These are phyloP conservation scores for Cyanoderma ruficeps DNA, from an alignment of 2,113 vertebrate species.

Conservation along the genomic window DNA sequence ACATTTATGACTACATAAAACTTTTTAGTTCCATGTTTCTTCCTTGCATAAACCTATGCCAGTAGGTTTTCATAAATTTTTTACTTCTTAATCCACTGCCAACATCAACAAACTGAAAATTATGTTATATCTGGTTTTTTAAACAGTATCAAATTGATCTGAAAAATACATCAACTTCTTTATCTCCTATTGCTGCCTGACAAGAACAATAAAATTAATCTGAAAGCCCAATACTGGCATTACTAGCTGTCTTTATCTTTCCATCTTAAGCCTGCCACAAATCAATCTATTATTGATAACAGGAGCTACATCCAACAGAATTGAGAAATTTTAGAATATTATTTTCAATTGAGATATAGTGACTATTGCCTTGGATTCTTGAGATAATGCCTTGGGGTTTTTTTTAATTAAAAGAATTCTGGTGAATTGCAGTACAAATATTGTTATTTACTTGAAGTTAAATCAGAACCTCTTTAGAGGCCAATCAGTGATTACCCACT, in stretches of 20 bases:
- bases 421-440: neutral
- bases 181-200: neutral
- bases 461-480: neutral
- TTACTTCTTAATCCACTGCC: neutral
- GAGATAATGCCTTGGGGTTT: neutral
- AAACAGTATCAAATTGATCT: neutral
- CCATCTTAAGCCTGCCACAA: neutral
- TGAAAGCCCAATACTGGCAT: neutral
- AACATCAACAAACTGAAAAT: neutral
- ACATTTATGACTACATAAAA: neutral
- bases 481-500: neutral
- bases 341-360: neutral
- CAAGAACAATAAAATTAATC: neutral
- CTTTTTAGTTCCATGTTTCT: neutral
- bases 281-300: neutral
- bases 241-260: neutral
- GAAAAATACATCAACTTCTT: neutral
- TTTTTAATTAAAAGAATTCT: neutral
- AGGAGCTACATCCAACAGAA: neutral
- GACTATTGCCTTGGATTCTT: neutral
- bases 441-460: neutral
- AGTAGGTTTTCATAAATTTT: neutral
- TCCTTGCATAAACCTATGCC: neutral
- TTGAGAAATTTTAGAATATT: neutral
- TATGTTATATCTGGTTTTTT: neutral